Conservation (phyloP, 2,888 invertebrate species). For the Pseudococcus longispinus region DNA sequence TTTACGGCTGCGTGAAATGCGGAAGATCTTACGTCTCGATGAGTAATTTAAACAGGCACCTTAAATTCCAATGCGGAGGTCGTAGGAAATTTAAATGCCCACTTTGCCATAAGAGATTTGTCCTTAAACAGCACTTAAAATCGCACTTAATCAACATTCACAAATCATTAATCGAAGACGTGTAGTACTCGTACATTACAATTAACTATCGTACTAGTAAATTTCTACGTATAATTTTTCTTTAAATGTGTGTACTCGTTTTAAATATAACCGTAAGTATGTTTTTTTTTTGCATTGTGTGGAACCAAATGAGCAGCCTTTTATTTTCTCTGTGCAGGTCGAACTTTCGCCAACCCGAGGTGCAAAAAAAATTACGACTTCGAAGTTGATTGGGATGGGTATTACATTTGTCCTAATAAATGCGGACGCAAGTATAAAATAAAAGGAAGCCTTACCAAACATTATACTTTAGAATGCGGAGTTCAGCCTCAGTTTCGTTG, state of each 20-base stretch:
- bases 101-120: slow-evolving; percentile 29
- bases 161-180: not conserved
- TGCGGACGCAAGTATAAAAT: slow-evolving; percentile 57
- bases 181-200: not conserved
- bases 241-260: too few species aligned
- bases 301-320: not conserved
- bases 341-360: not conserved
- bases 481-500: slow-evolving; percentile 62
- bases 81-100: slow-evolving; percentile 63
- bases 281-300: not conserved
- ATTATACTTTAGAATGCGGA: slow-evolving; percentile 61
- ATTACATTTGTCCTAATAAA: slow-evolving; percentile 54
- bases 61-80: slow-evolving; percentile 65
- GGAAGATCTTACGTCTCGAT: slow-evolving; percentile 60
- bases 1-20: slow-evolving; percentile 58
- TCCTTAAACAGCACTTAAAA: slow-evolving; percentile 47
- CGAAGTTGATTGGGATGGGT: slow-evolving; percentile 33
- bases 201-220: not conserved
- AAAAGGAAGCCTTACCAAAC: slow-evolving; percentile 45
- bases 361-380: slow-evolving; percentile 32
- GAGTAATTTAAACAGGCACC: slow-evolving; percentile 61
- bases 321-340: slow-evolving; percentile 21
- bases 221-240: too few species aligned
- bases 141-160: slow-evolving; percentile 42
- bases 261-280: too few species aligned